Base-by-base conservation (phyloP, 2,113 vertebrate genomes). In the Vulpes ferrilata region DNA sequence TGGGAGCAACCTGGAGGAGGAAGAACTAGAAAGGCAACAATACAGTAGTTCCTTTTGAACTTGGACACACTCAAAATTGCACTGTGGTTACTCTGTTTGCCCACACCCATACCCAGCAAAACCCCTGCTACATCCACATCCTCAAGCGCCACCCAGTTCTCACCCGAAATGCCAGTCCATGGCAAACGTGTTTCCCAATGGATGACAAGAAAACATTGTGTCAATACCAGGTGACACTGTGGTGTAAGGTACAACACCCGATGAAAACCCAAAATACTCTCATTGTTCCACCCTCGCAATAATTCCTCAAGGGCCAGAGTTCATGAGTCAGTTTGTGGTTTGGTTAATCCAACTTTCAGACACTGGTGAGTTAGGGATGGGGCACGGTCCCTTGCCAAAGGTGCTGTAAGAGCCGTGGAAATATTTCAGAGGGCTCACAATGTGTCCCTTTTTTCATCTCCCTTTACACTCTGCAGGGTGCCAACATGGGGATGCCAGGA, bases 251-350 rank as follows among this genome's bases (percentile, higher is more conserved):
- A 20, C 84, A 90, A 83, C 86, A 73, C 95, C 74, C 35, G 0
- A 4, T 7, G 27, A 12, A 74, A 96, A 32, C 51, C 95, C 73
- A 65, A 89, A 88, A 81, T 27, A 32, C 35, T 32, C 55, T 53
- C 90, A 74, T 76, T 88, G 97, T 96, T 97, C 86, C 51, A 48
- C 92, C 57, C n/a, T 38, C 0, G 0, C 83, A 71, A 53, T 85
- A 87, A 81, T 55, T 69, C 67, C 95, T 89, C 71, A 48, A 71
- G 82, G 85, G 81, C 93, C 79, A 19, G 35, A 7, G 83, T 73
- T 55, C 5, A 2, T 95, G 93, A 97, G 87, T 96, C 87, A 95
- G 82, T 62, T 1, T 98, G 97, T 53, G 97, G 95, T 95, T 96
- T 87, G 82, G 38, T 59, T 96, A 96, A 95, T 95, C 95, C 25